phyloP scores from a whole-genome alignment of 2,888 invertebrate genomes.

The Eristalis intricaria region DNA sequence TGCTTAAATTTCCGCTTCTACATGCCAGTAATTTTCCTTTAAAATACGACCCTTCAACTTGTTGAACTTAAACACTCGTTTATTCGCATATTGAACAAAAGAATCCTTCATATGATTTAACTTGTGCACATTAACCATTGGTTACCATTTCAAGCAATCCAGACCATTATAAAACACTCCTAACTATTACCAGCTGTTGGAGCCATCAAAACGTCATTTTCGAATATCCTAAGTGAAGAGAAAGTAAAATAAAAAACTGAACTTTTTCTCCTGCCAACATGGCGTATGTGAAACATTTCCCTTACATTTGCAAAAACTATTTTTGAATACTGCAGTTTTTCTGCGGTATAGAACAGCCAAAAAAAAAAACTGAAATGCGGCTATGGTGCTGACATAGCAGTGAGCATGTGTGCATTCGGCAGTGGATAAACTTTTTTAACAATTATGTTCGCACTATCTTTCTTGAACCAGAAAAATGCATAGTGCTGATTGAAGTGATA shows the following conservation, averaged over 20 bases:
- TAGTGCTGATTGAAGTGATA: not conserved
- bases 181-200: not conserved
- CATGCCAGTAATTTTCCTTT: no score
- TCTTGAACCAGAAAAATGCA: not conserved
- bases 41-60: not conserved
- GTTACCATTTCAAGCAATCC: not conserved
- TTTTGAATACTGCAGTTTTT: not conserved
- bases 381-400: not conserved
- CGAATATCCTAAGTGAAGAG: not conserved
- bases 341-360: not conserved
- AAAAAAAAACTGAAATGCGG: not conserved
- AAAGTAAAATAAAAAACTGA: not conserved
- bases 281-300: not conserved
- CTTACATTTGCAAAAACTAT: not conserved
- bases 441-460: not conserved
- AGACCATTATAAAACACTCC: not conserved
- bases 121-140: not conserved
- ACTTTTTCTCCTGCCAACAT: not conserved
- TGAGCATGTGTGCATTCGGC: not conserved
- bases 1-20: no score
- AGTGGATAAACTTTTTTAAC: not conserved
- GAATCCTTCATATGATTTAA: not conserved
- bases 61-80: not conserved
- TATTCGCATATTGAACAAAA: not conserved
- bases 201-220: not conserved